Conservation (phyloP, 2,797 vertebrate species). For the Diplodus puntazzo region DNA sequence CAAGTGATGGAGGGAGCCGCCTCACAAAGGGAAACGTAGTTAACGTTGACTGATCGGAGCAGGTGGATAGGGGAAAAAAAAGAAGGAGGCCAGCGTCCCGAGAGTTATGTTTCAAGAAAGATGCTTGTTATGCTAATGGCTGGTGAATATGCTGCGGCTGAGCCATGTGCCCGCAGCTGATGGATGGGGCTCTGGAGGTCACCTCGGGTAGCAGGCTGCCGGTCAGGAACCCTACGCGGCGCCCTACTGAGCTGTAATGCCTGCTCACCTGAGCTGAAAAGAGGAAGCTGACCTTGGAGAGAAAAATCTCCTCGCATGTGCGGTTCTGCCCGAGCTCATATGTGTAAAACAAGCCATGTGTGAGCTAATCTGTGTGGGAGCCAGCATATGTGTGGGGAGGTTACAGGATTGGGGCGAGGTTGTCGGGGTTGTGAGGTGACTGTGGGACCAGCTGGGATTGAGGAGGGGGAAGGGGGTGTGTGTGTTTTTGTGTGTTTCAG, state of each 20-base stretch:
- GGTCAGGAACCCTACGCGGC: constrained; percentile 37
- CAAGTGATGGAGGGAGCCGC: constrained; percentile 71
- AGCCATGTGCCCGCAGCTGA: constrained; percentile 47
- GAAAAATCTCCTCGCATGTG: constrained; percentile 40
- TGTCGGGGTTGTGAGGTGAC: constrained; percentile 65
- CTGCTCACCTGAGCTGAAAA: constrained; percentile 58
- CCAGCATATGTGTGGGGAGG: constrained; percentile 70
- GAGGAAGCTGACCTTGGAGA: constrained; percentile 54
- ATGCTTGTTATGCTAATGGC: constrained; percentile 78
- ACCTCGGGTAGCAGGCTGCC: constrained; percentile 51
- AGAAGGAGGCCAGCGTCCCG: constrained; percentile 48
- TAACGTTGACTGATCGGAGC: constrained; percentile 79
- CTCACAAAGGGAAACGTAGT: constrained; percentile 78
- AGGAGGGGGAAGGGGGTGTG: constrained; percentile 19
- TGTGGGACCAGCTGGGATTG: constrained; percentile 67
- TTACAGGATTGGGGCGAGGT: constrained; percentile 63
- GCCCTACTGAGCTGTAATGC: constrained; percentile 55
- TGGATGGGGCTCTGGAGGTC: constrained; percentile 70
- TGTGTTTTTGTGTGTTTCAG: constrained; percentile 35
- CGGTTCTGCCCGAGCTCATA: constrained; percentile 21
- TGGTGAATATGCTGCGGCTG: constrained; percentile 49
- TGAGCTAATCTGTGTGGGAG: constrained; percentile 73
- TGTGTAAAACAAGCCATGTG: constrained; percentile 58
- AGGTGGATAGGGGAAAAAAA: constrained; percentile 51
- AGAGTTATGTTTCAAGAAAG: constrained; percentile 72